phyloP scores from a whole-genome alignment of 2,113 vertebrate species.

The Oncorhynchus nerka region DNA sequence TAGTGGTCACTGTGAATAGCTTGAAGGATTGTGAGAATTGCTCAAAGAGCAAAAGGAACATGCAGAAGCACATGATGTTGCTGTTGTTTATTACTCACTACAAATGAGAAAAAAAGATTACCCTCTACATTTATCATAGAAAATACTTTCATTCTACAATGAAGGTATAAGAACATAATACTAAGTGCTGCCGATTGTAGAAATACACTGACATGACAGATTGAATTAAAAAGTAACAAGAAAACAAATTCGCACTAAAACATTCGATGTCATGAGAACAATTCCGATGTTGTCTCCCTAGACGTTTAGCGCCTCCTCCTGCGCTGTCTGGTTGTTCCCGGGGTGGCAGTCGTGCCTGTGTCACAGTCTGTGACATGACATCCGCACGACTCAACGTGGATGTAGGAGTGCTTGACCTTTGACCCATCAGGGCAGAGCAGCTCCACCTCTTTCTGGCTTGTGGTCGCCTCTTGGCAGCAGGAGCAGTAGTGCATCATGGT shows the following conservation, averaged over 20 bases:
- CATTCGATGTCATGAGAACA: too few relatives aligned
- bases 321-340: neutral
- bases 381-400: slow-evolving; percentile 69
- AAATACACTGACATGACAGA: too few relatives aligned
- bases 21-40: neutral
- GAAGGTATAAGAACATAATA: neutral
- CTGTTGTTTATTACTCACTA: slow-evolving; percentile 35
- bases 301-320: slow-evolving; percentile 42
- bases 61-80: slow-evolving; percentile 6
- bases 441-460: slow-evolving; percentile 63
- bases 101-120: neutral
- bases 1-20: neutral
- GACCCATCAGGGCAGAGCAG: slow-evolving; percentile 74
- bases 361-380: slow-evolving; percentile 52
- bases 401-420: slow-evolving; percentile 64
- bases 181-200: neutral
- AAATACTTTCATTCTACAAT: neutral
- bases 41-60: neutral
- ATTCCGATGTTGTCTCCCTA: neutral
- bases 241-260: neutral
- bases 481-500: slow-evolving; percentile 69
- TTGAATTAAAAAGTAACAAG: neutral
- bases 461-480: slow-evolving; percentile 80
- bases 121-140: neutral
- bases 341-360: rapidly evolving